Percentiles rank a stretch among this genome's conserved stretches.
These are phyloP conservation scores for Thamnophis elegans DNA, from an alignment of 2,797 vertebrate genomes.

Conservation along the genomic window DNA sequence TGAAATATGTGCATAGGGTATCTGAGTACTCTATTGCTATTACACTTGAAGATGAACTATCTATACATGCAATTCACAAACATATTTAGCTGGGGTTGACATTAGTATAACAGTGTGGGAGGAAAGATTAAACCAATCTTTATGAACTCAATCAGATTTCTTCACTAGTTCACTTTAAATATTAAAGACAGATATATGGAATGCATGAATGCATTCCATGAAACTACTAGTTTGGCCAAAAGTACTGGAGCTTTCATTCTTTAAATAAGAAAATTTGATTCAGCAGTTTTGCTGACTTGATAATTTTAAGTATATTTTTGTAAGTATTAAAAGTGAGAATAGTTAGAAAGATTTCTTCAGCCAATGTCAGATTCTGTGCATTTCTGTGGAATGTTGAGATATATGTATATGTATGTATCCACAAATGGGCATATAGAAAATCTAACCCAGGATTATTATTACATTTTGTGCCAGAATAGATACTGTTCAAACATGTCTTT, in stretches of 20 bases:
- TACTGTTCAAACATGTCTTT: not conserved
- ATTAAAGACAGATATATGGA: not conserved
- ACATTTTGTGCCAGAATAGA: not conserved
- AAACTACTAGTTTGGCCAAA: not conserved
- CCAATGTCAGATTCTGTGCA: not conserved
- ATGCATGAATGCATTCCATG: not conserved
- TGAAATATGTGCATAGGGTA: not conserved
- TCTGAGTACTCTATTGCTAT: not conserved
- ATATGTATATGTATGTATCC: not conserved
- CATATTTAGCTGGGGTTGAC: not conserved
- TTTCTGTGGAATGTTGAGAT: not conserved
- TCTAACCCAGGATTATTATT: not conserved
- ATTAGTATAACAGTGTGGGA: not conserved
- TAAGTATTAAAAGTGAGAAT: not conserved
- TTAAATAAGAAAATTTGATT: not conserved
- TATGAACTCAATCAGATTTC: not conserved
- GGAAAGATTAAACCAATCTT: not conserved
- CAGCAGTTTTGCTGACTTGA: not conserved
- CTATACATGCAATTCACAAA: not conserved
- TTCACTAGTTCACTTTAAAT: not conserved
- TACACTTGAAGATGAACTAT: not conserved
- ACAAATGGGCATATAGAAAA: not conserved
- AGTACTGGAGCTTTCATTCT: not conserved
- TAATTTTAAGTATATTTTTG: not conserved
- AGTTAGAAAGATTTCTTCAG: not conserved